Percentiles rank a stretch among this genome's conserved stretches.
phyloP scores from a whole-genome alignment of 1,140 invertebrate genomes.

The Druon quercuslanigerum region DNA sequence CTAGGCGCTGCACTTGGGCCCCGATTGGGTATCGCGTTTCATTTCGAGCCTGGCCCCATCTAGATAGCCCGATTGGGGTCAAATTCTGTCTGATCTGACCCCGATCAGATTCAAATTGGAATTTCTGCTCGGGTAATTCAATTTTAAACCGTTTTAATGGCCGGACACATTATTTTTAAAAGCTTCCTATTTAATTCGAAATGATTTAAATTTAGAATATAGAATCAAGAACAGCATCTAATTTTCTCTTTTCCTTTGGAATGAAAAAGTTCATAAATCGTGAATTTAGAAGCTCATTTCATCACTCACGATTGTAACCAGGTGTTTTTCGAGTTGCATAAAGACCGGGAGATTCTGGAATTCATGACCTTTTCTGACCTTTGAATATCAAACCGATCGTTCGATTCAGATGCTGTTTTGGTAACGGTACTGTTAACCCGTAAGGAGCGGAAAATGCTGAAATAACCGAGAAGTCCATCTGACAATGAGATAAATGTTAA shows the following conservation, averaged over 20 bases:
- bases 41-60: too few species aligned
- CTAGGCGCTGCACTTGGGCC: too few species aligned
- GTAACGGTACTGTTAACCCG: conserved; percentile 19
- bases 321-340: conserved; percentile 15
- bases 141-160: too few species aligned
- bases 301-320: not conserved
- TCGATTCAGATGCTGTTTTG: conserved; percentile 9
- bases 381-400: conserved; percentile 25
- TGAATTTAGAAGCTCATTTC: conserved; percentile 8
- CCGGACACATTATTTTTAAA: too few species aligned
- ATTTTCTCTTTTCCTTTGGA: not conserved
- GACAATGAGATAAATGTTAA: conserved; percentile 31
- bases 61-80: too few species aligned
- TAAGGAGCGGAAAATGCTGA: not conserved
- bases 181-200: too few species aligned
- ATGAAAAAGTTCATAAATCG: not conserved
- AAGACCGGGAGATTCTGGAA: conserved; percentile 18
- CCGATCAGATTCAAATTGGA: too few species aligned
- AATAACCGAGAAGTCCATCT: conserved; percentile 26
- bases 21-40: too few species aligned
- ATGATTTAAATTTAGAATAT: too few species aligned
- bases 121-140: too few species aligned
- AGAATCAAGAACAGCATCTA: too few species aligned
- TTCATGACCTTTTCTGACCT: conserved; percentile 13
- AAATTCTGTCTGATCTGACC: too few species aligned